Evolutionary conservation across 2,888 invertebrate genomes (phyloP).

Genomic region (Nephrotoma flavescens): DNA sequence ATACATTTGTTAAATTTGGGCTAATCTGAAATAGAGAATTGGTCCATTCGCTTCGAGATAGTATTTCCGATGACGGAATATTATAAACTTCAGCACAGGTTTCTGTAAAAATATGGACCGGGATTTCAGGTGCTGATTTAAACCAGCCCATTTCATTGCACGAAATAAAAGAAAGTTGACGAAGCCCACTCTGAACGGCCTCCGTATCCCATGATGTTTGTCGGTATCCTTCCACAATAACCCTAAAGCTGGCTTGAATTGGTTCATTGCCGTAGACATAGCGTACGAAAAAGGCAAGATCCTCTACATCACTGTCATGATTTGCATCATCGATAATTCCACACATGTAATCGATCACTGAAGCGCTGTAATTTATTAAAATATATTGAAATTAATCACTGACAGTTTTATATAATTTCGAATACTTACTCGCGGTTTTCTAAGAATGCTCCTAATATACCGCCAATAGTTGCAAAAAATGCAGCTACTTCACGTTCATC

Average conservation of each 20-base stretch:
- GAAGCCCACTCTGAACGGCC: not conserved
- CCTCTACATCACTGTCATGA: not conserved
- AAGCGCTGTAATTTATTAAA: not conserved
- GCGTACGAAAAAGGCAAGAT: not conserved
- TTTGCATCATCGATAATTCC: not conserved
- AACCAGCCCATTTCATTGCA: not conserved
- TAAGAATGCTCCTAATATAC: not conserved
- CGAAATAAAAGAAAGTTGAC: not conserved
- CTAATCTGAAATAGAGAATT: not conserved
- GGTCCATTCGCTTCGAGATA: not conserved
- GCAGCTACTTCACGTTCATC: not conserved
- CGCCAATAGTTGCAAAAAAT: not conserved
- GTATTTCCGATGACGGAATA: not conserved
- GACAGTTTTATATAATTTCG: not conserved
- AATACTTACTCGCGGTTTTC: not conserved
- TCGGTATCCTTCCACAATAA: not conserved
- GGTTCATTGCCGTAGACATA: not conserved
- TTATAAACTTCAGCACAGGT: not conserved
- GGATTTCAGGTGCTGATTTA: not conserved
- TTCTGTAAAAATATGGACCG: not conserved
- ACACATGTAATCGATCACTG: not conserved
- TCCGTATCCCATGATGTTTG: not conserved
- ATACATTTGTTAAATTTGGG: not conserved
- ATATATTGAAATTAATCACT: not conserved
- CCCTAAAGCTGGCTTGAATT: not conserved